Evolutionary conservation across 2,888 invertebrate genomes (phyloP).

Genomic region (Parascotia fuliginaria): DNA sequence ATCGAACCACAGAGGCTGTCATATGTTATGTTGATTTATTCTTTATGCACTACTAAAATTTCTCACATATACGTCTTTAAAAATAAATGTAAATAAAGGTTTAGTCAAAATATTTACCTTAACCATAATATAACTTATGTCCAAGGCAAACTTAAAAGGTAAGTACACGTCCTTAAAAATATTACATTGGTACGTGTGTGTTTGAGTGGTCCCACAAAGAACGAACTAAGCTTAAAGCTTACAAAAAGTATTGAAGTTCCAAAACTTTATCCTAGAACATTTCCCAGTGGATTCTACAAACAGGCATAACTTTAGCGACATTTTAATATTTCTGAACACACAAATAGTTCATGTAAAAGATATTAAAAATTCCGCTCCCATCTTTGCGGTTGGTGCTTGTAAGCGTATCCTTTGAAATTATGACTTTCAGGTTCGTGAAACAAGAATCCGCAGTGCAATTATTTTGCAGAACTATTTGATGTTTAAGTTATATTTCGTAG

Average conservation of each 20-base stretch:
- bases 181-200: no score
- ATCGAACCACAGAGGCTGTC: no score
- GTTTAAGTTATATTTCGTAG: not conserved
- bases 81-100: no score
- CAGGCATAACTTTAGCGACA: constrained; percentile 51
- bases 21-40: no score
- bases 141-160: no score
- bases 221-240: not conserved
- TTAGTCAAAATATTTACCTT: no score
- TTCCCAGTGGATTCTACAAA: constrained; percentile 18
- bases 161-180: no score
- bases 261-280: not conserved
- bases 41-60: no score
- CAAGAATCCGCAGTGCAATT: not conserved
- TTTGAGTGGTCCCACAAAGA: no score
- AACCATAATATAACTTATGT: no score
- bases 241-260: not conserved
- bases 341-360: constrained; percentile 38
- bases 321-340: constrained; percentile 60
- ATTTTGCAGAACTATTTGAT: not conserved
- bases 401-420: constrained; percentile 20
- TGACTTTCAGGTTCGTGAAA: constrained; percentile 7
- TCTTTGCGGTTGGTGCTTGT: constrained; percentile 17
- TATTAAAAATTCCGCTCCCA: constrained; percentile 63
- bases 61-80: no score